Evolutionary conservation across 1,140 invertebrate genomes (phyloP).

Genomic region (Temnothorax curvispinosus): DNA sequence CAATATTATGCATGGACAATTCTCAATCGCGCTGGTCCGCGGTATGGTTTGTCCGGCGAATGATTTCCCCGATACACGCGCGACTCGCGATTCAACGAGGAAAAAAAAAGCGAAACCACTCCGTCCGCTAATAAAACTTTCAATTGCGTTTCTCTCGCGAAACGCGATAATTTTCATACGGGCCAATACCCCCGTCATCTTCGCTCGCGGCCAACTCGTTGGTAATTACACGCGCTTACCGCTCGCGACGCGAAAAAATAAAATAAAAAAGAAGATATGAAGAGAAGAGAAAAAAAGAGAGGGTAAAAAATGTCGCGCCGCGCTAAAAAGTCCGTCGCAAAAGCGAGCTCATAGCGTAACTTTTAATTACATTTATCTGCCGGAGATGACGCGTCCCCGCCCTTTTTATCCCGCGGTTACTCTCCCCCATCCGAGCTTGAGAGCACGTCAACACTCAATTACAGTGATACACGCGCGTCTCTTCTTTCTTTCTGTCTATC

Average conservation of each 20-base stretch:
- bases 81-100: not conserved
- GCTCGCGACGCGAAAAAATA: not conserved
- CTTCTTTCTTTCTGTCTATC: not conserved
- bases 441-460: constrained; percentile 60
- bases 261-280: not conserved
- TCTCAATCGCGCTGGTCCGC: not conserved
- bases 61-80: constrained; percentile 13
- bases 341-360: constrained; percentile 61
- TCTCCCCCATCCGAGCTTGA: not conserved
- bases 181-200: not conserved
- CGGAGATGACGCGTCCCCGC: constrained; percentile 54
- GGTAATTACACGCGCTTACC: constrained; percentile 49
- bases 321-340: constrained; percentile 47
- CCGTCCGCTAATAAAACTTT: constrained; percentile 66
- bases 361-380: constrained; percentile 73
- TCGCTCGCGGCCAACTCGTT: constrained; percentile 20
- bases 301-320: not conserved
- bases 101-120: constrained; percentile 1
- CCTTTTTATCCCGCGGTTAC: constrained; percentile 37
- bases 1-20: constrained; percentile 41
- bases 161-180: constrained; percentile 64
- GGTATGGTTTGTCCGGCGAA: constrained; percentile 14
- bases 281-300: not conserved
- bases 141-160: constrained; percentile 53
- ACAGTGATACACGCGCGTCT: constrained; percentile 25